Evolutionary conservation across 2,888 invertebrate genomes (phyloP).

Genomic region (Acanthacorydalis orientalis): DNA sequence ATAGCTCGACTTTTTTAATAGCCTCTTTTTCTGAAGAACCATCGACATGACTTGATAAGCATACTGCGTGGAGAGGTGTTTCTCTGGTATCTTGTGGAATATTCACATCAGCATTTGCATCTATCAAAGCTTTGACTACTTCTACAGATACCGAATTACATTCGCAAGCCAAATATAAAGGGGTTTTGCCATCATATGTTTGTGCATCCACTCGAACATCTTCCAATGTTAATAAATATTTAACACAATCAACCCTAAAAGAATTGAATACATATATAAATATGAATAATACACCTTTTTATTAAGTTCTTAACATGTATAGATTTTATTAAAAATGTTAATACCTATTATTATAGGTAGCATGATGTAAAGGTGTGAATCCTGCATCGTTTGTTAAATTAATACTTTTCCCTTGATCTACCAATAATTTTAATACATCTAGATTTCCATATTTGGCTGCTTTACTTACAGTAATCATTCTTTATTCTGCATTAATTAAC

Average conservation of each 20-base stretch:
- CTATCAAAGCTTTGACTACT: constrained; percentile 2
- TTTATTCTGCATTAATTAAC: too few relatives aligned
- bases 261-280: not conserved
- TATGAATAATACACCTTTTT: too few relatives aligned
- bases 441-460: constrained; percentile 1
- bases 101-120: constrained; percentile 7
- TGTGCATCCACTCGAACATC: constrained; percentile 2
- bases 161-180: constrained; percentile 6
- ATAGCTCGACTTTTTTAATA: constrained; percentile 3
- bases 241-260: constrained; percentile 7
- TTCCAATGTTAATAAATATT: constrained; percentile 4
- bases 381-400: constrained; percentile 1
- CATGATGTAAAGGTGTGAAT: constrained; percentile 1
- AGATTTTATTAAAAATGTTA: too few relatives aligned
- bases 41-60: not conserved
- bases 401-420: constrained; percentile 1
- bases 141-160: not conserved
- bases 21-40: not conserved
- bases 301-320: too few relatives aligned
- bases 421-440: not conserved
- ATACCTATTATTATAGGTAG: constrained; percentile 1
- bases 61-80: constrained; percentile 6
- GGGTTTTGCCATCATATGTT: constrained; percentile 5
- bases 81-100: constrained; percentile 5
- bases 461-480: not conserved